These are phyloP conservation scores for Larimichthys polyactis DNA, from an alignment of 2,113 vertebrate genomes.

Conservation along the genomic window DNA sequence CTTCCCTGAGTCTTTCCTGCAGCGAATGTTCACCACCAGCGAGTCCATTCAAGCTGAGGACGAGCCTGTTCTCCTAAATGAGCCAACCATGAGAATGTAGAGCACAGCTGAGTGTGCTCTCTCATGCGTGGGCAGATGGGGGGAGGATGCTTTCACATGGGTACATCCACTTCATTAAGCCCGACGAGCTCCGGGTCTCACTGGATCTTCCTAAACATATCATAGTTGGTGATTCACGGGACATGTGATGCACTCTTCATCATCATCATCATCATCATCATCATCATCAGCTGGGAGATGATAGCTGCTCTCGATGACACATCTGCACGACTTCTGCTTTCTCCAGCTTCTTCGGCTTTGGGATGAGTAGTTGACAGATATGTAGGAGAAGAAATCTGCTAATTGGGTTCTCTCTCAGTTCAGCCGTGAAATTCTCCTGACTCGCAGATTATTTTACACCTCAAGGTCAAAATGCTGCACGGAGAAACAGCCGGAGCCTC, in stretches of 20 bases:
- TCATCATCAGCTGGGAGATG: neutral
- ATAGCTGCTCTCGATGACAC: constrained; percentile 1
- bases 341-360: neutral
- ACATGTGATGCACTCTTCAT: neutral
- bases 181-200: constrained; percentile 39
- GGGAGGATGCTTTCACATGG: constrained; percentile 41
- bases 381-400: neutral
- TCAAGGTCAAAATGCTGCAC: constrained; percentile 46
- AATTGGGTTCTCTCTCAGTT: constrained; percentile 51
- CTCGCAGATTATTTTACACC: constrained; percentile 44
- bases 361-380: neutral
- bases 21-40: constrained; percentile 57
- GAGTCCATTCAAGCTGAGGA: constrained; percentile 48
- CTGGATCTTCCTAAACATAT: neutral
- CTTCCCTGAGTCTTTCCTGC: constrained; percentile 15
- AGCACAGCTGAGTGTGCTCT: constrained; percentile 69
- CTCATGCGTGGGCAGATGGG: constrained; percentile 70
- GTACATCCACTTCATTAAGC: constrained; percentile 54
- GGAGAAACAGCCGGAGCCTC: constrained; percentile 8
- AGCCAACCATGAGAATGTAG: constrained; percentile 52
- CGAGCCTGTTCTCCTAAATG: constrained; percentile 39
- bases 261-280: neutral
- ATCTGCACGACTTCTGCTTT: neutral
- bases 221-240: constrained; percentile 27
- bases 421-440: constrained; percentile 44